Evolutionary conservation across 1,140 invertebrate genomes (phyloP), one percentile per base, ranked within the genome.

Genomic region (Liolophura sinensis): DNA sequence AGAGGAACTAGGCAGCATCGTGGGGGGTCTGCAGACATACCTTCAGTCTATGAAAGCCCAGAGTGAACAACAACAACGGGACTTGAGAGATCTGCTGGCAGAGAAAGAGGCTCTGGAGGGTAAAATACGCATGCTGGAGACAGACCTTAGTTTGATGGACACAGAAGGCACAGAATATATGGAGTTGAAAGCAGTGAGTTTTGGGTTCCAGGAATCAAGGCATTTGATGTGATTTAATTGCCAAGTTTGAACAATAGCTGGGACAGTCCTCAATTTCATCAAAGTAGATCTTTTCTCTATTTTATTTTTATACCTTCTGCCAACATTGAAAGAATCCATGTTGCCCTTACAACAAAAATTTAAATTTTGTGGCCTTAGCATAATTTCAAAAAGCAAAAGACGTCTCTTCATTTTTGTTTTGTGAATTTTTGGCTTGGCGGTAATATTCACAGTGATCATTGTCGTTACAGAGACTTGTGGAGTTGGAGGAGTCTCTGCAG

Each of bases 1-100:
- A 24, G 64, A 70, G 20, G 80, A 83, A 66, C 66, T 83, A 54
- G 81, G 81, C 62, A 73, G 76, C 50, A 77, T 83, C 31, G 73
- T 83, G 1, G 71, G 66, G 56, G 81, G 78, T 27, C 62, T 83
- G 50, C 78, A 81, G 60, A 71, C 69, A 7, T 82, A 83, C 59
- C 64, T 83, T 52, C 63, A 74, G 18, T 73, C 76, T 65, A 77
- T 82, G 12, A 74, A 78, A 57, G 69, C 73, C 58, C 73, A 83
- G 59, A 77, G 73, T 14, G 59, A 73, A 25, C 71, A 73, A 52
- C 74, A 79, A 51, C 71, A 75, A 60, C 62, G 74, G 31, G 76
- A 82, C 5, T 77, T 76, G 68, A 74, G 79, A 25, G 62, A 69
- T 9, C 64, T 83, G 22, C 22, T 80, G 20, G 48, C 67, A 27